Evolutionary conservation across 1,140 invertebrate species (phyloP).

Genomic region (Drosophila prosaltans): DNA sequence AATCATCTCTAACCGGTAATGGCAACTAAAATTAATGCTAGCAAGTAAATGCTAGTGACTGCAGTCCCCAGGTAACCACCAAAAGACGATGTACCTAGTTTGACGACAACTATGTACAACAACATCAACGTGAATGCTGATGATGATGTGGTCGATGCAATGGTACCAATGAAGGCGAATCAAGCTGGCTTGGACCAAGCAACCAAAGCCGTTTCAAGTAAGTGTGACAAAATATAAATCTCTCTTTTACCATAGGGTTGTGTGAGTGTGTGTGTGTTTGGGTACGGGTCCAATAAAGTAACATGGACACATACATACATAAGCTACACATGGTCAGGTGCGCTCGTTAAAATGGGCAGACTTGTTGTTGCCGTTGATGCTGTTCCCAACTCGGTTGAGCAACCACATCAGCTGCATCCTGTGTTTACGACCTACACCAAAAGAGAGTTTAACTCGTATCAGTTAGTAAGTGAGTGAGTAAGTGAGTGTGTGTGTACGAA

Average conservation of each 20-base stretch:
- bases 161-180: constrained; percentile 59
- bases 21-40: constrained; percentile 54
- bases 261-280: constrained; percentile 15
- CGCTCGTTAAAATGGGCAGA: constrained; percentile 67
- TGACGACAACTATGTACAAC: constrained; percentile 6
- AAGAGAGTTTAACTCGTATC: constrained; percentile 56
- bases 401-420: constrained; percentile 56
- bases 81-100: constrained; percentile 13
- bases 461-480: background rate
- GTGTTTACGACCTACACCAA: constrained; percentile 77
- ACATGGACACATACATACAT: constrained; percentile 66
- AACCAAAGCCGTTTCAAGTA: constrained; percentile 61
- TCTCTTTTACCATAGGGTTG: constrained; percentile 19
- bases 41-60: constrained; percentile 71
- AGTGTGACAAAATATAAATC: constrained; percentile 72
- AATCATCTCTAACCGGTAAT: constrained; percentile 25
- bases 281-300: constrained; percentile 47
- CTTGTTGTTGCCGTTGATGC: constrained; percentile 26
- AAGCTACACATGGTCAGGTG: constrained; percentile 73
- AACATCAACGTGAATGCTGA: constrained; percentile 41
- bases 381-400: constrained; percentile 27
- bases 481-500: background rate
- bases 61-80: constrained; percentile 46
- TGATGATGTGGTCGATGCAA: constrained; percentile 55
- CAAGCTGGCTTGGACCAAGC: constrained; percentile 36